Evolutionary conservation across 1,140 invertebrate species (phyloP).

Genomic region (Liolophura sinensis): DNA sequence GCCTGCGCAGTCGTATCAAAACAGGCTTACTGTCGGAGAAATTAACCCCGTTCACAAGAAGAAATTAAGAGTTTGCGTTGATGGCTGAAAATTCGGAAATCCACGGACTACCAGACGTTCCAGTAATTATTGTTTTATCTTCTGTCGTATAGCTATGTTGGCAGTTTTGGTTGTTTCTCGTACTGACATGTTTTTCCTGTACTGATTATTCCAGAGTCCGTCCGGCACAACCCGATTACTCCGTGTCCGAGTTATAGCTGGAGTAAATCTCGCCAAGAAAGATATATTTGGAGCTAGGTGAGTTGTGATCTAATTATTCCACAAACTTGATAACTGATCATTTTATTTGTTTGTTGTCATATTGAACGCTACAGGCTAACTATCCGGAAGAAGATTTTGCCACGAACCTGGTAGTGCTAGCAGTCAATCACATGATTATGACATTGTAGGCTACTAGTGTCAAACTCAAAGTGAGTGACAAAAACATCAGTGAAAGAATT

Average conservation of each 20-base stretch:
- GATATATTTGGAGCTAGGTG: constrained; percentile 98
- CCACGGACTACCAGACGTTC: constrained; percentile 27
- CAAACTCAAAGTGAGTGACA: no score
- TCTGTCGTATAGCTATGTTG: neutral
- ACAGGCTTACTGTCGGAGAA: no score
- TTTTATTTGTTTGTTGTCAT: neutral
- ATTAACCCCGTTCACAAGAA: no score
- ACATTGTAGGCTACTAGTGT: no score
- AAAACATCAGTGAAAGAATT: no score
- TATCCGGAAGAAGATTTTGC: no score
- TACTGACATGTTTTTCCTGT: constrained; percentile 4
- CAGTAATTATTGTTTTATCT: constrained; percentile 18
- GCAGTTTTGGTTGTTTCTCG: constrained; percentile 5
- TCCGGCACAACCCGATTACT: constrained; percentile 42
- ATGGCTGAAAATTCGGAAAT: constrained; percentile 31
- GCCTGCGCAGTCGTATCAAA: no score
- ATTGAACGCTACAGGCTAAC: neutral
- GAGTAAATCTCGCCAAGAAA: constrained; percentile 91
- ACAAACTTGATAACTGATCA: neutral
- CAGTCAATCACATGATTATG: no score
- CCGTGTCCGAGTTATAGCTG: constrained; percentile 72
- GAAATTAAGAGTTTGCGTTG: constrained; percentile 5
- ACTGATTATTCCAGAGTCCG: constrained; percentile 32
- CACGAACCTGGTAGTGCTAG: no score
- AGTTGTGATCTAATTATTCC: constrained; percentile 18